Conservation (phyloP, 1,140 invertebrate species). For the Apis cerana region DNA sequence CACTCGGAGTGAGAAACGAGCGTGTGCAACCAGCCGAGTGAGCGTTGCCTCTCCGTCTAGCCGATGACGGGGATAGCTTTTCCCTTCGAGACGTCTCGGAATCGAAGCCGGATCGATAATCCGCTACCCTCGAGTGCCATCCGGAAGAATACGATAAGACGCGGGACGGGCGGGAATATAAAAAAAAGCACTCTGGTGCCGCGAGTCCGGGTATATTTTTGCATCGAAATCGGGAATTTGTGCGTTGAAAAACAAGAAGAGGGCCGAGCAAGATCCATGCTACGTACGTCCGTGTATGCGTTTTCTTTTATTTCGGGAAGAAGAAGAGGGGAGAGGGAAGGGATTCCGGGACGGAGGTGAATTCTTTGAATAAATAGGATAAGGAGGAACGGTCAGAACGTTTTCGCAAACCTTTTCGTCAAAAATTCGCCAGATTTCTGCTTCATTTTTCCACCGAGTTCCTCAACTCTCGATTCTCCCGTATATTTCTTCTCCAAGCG, state of each 20-base stretch:
- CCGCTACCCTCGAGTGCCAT: slow-evolving; percentile 19
- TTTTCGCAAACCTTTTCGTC: not conserved
- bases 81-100: not conserved
- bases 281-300: not conserved
- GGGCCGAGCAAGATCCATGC: no score
- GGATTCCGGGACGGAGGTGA: no score
- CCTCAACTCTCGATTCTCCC: not conserved
- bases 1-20: slow-evolving; percentile 1
- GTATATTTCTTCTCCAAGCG: no score
- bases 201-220: slow-evolving; percentile 27
- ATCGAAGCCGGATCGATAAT: slow-evolving; percentile 47
- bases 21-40: not conserved
- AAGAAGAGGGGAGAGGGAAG: not conserved
- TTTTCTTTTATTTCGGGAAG: not conserved
- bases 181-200: not conserved
- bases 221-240: slow-evolving; percentile 17
- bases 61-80: slow-evolving; percentile 3
- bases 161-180: slow-evolving; percentile 24
- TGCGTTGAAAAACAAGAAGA: not conserved
- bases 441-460: not conserved
- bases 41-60: not conserved
- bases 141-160: slow-evolving; percentile 23
- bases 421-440: not conserved
- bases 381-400: not conserved
- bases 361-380: not conserved